phyloP scores from a whole-genome alignment of 92 coral and sea anemone genomes.

The Paramuricea clavata region DNA sequence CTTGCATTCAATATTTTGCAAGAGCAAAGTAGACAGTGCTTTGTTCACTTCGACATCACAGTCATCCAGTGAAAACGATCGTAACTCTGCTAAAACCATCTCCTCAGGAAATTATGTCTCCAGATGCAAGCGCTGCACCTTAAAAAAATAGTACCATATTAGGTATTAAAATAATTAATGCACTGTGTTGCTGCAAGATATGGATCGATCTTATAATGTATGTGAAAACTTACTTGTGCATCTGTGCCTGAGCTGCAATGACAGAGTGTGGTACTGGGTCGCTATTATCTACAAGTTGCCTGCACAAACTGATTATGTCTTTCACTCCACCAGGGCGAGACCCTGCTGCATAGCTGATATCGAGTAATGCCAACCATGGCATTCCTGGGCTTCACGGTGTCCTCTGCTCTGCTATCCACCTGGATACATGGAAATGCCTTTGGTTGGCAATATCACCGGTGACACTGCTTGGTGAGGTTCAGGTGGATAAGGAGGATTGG shows the following conservation, averaged over 20 bases:
- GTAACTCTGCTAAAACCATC: background rate
- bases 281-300: no score
- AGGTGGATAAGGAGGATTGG: background rate
- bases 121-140: background rate
- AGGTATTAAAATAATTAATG: no score
- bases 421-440: background rate
- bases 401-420: slow-evolving; percentile 2
- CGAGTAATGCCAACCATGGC: background rate
- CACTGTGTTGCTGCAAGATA: no score
- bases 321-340: no score
- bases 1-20: background rate
- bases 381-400: background rate
- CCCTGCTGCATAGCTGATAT: background rate
- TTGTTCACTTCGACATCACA: background rate
- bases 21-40: background rate
- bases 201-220: no score
- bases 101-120: background rate
- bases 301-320: no score
- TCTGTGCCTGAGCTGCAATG: no score
- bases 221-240: no score
- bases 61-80: background rate
- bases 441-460: background rate
- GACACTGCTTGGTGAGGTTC: background rate
- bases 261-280: no score
- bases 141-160: no score